Evolutionary conservation across 1,140 invertebrate genomes (phyloP), one percentile per base, ranked within the genome.

Genomic region (Pseudobourletiella spinata): DNA sequence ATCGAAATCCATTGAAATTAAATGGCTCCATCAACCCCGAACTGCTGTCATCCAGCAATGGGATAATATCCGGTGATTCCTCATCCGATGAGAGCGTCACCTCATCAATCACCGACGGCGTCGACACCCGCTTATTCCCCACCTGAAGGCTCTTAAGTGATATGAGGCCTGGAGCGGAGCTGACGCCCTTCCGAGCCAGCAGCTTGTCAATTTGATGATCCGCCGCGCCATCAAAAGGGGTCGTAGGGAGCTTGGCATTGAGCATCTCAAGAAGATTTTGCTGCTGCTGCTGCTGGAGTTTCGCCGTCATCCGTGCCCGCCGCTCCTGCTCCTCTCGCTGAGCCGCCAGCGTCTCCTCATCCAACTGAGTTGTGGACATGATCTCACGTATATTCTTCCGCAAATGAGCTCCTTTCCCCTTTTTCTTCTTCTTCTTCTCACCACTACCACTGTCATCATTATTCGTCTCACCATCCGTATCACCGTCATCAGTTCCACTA

Each of bases 271-370:
- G 2, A 3, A 59, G n/a, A 24, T 30, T 42, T 51, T 57, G 59
- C 28, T 58, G 57, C 88, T 84, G 54, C 86, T 83, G 87, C 72
- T 89, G 87, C 26, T 84, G 80, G 51, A 90, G 76, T 73, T 68
- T 68, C 26, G 42, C 24, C 18, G 46, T 42, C 48, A 70, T 65
- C 18, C 80, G 70, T 52, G 73, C 71, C 59, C 76, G 74, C 44
- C 94, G 80, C 73, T 95, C 92, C 69, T 87, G 86, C 76, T 97
- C 94, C 73, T 94, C 91, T 30, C 89, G 79, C 74, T 96, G 92
- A 2, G 94, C 94, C 24, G 85, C 85, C n/a, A 95, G 73, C 4
- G 93, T 96, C 8, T 88, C 87, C 66, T 89, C 87, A 73, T 96
- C 93, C 48, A 98, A 75, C 71, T 95, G 88, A 56, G 87, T 88